Evolutionary conservation across 2,797 vertebrate species (phyloP).

Genomic region (Pipistrellus nathusii): DNA sequence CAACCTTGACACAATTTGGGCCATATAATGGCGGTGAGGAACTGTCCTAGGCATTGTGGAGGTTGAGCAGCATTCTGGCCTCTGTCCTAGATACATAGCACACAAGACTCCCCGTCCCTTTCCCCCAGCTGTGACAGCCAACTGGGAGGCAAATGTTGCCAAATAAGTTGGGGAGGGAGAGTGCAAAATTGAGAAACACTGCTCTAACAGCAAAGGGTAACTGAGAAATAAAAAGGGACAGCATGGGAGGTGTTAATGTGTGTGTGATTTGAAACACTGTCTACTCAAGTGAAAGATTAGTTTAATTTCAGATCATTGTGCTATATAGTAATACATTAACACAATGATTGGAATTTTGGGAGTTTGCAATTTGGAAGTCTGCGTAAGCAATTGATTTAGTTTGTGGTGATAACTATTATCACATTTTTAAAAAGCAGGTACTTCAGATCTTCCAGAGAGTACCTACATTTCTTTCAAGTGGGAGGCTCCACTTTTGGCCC

Average conservation of each 20-base stretch:
- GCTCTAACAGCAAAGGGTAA: neutral
- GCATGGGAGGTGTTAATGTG: neutral
- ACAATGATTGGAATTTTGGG: neutral
- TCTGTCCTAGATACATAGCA: neutral
- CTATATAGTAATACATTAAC: neutral
- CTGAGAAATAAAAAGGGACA: neutral
- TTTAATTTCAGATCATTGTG: conserved; percentile 5
- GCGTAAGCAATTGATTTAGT: conserved; percentile 36
- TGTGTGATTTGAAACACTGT: neutral
- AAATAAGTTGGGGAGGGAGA: neutral
- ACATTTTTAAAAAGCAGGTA: conserved; percentile 35
- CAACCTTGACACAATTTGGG: neutral
- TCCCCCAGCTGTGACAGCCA: neutral
- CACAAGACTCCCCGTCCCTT: no score
- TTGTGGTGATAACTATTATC: conserved; percentile 20
- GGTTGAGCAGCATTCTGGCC: neutral
- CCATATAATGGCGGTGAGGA: neutral
- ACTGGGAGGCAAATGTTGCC: neutral
- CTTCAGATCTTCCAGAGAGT: neutral
- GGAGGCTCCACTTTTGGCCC: neutral
- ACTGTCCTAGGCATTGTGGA: neutral
- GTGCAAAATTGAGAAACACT: neutral
- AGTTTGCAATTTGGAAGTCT: conserved; percentile 29
- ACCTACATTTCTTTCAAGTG: neutral
- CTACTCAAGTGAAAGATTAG: neutral